Conservation (phyloP, 2,797 vertebrate species). For the Chaetophractus vellerosus region DNA sequence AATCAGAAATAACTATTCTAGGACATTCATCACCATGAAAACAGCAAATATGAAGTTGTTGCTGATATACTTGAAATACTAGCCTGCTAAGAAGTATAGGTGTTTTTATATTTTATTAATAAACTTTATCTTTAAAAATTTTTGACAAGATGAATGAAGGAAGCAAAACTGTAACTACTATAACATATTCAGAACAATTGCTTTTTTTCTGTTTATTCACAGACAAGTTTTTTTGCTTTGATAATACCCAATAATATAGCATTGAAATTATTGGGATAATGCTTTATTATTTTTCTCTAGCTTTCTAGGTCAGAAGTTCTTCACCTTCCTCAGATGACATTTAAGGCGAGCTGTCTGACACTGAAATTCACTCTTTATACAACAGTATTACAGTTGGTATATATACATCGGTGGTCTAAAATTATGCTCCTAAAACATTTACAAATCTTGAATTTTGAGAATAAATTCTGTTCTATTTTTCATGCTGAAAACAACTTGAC, state of each 20-base stretch:
- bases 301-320: background rate
- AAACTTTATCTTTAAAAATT: constrained; percentile 29
- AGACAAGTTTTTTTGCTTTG: constrained; percentile 40
- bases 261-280: background rate
- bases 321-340: background rate
- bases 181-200: background rate
- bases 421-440: background rate
- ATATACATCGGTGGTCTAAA: background rate
- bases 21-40: constrained; percentile 1
- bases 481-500: constrained; percentile 3
- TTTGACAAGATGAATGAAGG: constrained; percentile 2
- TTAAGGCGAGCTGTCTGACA: background rate
- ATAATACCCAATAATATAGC: background rate
- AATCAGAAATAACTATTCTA: background rate
- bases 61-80: constrained; percentile 22
- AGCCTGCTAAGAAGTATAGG: background rate
- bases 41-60: background rate
- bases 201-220: constrained; percentile 20
- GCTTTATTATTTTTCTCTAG: background rate
- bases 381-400: background rate
- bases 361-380: background rate
- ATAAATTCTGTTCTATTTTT: constrained; percentile 23
- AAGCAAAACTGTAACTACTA: constrained; percentile 9
- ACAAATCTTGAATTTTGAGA: background rate
- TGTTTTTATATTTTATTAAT: constrained; percentile 23